A percentile compares a stretch with the other conserved stretches of the same genome.
Conservation (phyloP, 1,140 invertebrate genomes). For the Pseudomyrmex sp. region DNA sequence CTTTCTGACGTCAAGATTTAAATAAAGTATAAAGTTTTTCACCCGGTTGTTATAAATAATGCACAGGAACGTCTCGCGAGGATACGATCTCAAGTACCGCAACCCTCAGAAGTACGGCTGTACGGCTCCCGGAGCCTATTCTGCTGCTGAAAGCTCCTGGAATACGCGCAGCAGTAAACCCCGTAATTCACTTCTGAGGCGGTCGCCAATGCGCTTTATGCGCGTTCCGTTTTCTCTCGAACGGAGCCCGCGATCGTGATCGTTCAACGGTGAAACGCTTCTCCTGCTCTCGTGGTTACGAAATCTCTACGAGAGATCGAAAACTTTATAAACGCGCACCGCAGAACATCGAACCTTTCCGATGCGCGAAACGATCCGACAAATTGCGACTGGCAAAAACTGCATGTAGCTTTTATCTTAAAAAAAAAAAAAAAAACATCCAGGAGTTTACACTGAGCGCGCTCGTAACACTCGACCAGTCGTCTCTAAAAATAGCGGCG, state of each 20-base stretch:
- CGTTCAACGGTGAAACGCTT: constrained; percentile 44
- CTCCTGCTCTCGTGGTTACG: background rate
- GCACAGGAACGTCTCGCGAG: background rate
- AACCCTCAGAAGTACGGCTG: background rate
- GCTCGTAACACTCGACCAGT: no score
- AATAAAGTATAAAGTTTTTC: background rate
- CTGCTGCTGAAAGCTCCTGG: background rate
- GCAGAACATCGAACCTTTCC: constrained; percentile 15
- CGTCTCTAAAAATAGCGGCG: no score
- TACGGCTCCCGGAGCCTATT: background rate
- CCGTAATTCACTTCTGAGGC: constrained; percentile 10
- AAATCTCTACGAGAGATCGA: constrained; percentile 14
- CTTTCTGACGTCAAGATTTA: background rate
- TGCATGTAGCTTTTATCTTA: no score
- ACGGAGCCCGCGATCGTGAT: constrained; percentile 34
- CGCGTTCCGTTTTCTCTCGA: constrained; percentile 22
- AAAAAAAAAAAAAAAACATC: no score
- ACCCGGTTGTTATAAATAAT: background rate
- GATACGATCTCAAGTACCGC: background rate
- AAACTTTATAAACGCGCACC: constrained; percentile 5
- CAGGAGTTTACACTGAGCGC: background rate
- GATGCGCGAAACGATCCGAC: background rate
- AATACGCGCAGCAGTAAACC: constrained; percentile 29
- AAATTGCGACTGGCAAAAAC: background rate
- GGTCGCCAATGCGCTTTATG: constrained; percentile 34